phyloP scores from a whole-genome alignment of 2,888 invertebrate genomes.

The Protonemura montana region DNA sequence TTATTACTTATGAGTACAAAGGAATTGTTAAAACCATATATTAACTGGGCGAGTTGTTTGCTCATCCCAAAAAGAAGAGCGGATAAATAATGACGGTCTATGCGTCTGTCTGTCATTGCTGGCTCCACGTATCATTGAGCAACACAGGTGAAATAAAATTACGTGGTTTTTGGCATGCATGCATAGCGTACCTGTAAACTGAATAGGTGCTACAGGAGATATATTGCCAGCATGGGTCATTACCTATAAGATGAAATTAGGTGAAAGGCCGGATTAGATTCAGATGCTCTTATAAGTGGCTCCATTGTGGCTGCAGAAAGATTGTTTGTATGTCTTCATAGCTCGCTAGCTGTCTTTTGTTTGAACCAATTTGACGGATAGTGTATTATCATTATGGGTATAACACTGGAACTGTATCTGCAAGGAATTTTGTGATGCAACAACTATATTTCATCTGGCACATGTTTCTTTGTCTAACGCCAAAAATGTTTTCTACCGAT shows the following conservation, averaged over 20 bases:
- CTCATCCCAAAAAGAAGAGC: background rate
- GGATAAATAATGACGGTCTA: background rate
- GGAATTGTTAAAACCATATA: background rate
- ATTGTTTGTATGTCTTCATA: background rate
- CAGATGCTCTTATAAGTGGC: background rate
- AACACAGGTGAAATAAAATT: background rate
- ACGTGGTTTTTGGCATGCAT: background rate
- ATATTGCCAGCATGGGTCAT: background rate
- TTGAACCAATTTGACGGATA: background rate
- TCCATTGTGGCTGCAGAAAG: background rate
- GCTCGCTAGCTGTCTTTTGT: background rate
- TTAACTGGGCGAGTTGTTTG: slow-evolving; percentile 7
- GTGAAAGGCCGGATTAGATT: background rate
- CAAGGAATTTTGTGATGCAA: background rate
- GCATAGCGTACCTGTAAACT: background rate
- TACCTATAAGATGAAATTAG: background rate
- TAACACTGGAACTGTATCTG: background rate
- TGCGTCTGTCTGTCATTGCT: background rate
- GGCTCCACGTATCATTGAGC: background rate
- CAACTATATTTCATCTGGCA: background rate
- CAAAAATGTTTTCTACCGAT: background rate
- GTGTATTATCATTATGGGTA: background rate
- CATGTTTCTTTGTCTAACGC: background rate
- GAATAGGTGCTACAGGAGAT: background rate
- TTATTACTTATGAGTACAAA: background rate